These are phyloP conservation scores for Cistogaster globosa DNA, from an alignment of 2,888 invertebrate genomes.

Conservation along the genomic window DNA sequence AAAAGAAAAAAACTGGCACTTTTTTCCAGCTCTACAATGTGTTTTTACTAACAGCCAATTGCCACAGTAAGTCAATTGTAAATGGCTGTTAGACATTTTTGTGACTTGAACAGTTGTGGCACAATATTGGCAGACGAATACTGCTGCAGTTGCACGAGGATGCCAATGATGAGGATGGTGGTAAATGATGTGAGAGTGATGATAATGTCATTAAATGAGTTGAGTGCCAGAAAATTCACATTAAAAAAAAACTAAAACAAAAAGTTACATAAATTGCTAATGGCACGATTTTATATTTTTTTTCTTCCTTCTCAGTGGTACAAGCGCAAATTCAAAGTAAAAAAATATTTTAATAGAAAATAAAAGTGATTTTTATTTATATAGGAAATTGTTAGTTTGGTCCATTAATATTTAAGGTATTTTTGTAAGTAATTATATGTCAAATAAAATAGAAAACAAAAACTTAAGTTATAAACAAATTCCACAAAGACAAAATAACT, in stretches of 20 bases:
- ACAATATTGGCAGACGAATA: conserved; percentile 43
- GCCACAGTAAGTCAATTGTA: conserved; percentile 56
- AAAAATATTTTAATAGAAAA: conserved; percentile 65
- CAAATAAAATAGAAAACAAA: conserved; percentile 40
- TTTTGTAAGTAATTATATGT: conserved; percentile 52
- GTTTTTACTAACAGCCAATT: conserved; percentile 31
- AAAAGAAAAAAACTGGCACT: conserved; percentile 5
- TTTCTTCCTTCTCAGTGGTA: conserved; percentile 31
- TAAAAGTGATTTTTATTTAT: conserved; percentile 68
- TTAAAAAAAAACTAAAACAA: conserved; percentile 42
- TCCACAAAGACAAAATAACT: not conserved
- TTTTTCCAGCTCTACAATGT: conserved; percentile 47
- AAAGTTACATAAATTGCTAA: conserved; percentile 73
- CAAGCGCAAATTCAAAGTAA: conserved; percentile 6
- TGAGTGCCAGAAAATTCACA: conserved; percentile 49
- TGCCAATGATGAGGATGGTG: conserved; percentile 57
- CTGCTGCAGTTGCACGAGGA: conserved; percentile 28
- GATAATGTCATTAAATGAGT: conserved; percentile 71
- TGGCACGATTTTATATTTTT: conserved; percentile 72
- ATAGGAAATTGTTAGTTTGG: conserved; percentile 55
- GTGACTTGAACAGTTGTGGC: conserved; percentile 50
- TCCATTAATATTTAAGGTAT: conserved; percentile 44
- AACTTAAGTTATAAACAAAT: conserved; percentile 40
- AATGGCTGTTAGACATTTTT: conserved; percentile 63
- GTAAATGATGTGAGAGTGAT: conserved; percentile 69